Conservation (phyloP, 1,140 invertebrate species). For the Trypoxylus dichotomus region DNA sequence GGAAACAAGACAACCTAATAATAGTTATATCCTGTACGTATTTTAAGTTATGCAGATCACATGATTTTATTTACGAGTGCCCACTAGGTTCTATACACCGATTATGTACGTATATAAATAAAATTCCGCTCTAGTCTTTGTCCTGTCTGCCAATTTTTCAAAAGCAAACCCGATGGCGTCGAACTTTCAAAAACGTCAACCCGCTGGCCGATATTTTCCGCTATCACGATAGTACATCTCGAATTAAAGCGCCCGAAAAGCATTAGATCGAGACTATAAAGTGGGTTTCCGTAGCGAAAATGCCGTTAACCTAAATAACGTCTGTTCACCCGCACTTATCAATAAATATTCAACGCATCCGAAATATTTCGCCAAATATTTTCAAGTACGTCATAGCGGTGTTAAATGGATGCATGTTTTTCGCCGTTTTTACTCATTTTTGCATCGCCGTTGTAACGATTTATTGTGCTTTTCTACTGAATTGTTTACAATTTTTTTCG, state of each 20-base stretch:
- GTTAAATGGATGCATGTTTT: neutral
- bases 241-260: neutral
- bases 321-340: neutral
- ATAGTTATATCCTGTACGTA: neutral
- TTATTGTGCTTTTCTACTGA: neutral
- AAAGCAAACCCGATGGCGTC: neutral
- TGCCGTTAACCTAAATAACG: neutral
- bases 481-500: no score
- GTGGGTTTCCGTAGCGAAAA: neutral
- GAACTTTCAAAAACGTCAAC: neutral
- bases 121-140: constrained; percentile 11
- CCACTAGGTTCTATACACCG: neutral
- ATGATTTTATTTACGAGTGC: constrained; percentile 5
- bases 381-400: neutral
- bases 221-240: neutral
- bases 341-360: neutral
- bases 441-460: neutral
- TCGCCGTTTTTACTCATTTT: neutral
- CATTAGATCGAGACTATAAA: neutral
- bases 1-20: neutral
- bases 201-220: neutral
- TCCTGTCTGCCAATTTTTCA: neutral
- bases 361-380: neutral
- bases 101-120: constrained; percentile 5
- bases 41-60: neutral